phyloP scores from a whole-genome alignment of 2,797 vertebrate species.

The Semotilus atromaculatus region DNA sequence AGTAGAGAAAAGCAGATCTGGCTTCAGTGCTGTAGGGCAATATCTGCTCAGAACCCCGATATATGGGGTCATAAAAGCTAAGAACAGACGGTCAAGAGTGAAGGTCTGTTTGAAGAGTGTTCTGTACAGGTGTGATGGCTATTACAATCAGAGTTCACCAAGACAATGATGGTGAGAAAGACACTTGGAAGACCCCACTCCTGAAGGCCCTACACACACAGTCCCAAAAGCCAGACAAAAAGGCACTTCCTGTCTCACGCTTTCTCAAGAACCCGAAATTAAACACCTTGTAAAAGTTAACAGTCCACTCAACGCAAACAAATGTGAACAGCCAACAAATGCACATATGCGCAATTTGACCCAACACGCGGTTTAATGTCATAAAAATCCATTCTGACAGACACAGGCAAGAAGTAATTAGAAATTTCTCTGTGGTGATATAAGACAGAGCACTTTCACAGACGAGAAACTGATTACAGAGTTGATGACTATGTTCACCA shows the following conservation, averaged over 20 bases:
- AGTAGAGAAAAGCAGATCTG: slow-evolving; percentile 3
- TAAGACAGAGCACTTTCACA: slow-evolving; percentile 7
- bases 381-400: slow-evolving; percentile 46
- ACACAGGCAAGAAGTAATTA: slow-evolving; percentile 19
- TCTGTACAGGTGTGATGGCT: slow-evolving; percentile 45
- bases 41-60: background rate
- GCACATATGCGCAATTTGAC: slow-evolving; percentile 16
- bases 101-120: slow-evolving; percentile 23
- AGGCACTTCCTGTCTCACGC: slow-evolving; percentile 77
- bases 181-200: slow-evolving; percentile 1
- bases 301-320: slow-evolving; percentile 44
- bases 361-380: slow-evolving; percentile 30
- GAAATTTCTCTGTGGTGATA: slow-evolving; percentile 30
- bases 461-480: slow-evolving; percentile 18
- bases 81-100: slow-evolving; percentile 25
- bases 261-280: slow-evolving; percentile 79
- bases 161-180: slow-evolving; percentile 37
- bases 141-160: slow-evolving; percentile 39
- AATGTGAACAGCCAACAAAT: slow-evolving; percentile 39
- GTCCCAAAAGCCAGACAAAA: slow-evolving; percentile 38
- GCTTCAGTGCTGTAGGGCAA: slow-evolving; percentile 8
- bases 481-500: slow-evolving; percentile 17
- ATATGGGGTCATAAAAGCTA: slow-evolving; percentile 32
- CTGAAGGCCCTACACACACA: slow-evolving; percentile 25
- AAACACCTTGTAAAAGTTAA: slow-evolving; percentile 76